These are phyloP conservation scores for Platycheirus albimanus DNA, from an alignment of 2,888 invertebrate genomes.

Conservation along the genomic window DNA sequence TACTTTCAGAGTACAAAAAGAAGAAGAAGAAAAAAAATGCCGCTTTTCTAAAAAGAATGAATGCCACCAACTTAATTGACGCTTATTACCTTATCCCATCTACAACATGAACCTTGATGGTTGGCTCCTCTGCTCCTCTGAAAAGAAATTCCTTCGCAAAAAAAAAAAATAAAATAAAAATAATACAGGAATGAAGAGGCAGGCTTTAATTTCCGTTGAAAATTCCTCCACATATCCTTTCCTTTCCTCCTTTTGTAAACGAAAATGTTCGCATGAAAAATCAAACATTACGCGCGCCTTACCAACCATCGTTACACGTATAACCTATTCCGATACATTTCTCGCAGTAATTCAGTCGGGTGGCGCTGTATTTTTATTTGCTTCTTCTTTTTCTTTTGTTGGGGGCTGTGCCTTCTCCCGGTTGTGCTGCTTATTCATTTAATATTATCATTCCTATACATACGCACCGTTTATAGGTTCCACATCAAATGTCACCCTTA, in stretches of 20 bases:
- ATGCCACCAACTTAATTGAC: conserved; percentile 69
- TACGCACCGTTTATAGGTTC: conserved; percentile 52
- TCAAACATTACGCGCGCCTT: conserved; percentile 60
- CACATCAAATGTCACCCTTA: conserved; percentile 68
- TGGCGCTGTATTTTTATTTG: conserved; percentile 25
- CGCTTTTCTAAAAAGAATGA: conserved; percentile 28
- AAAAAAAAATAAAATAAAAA: not conserved
- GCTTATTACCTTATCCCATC: conserved; percentile 58
- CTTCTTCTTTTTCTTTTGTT: conserved; percentile 19
- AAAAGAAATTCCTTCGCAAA: not conserved
- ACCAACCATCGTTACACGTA: conserved; percentile 52
- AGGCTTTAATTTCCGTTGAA: conserved; percentile 67
- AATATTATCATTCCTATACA: conserved; percentile 65
- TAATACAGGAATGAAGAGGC: not conserved
- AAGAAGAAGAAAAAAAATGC: not conserved
- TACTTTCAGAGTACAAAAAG: not conserved
- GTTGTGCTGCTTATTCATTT: conserved; percentile 50
- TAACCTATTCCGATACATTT: conserved; percentile 70
- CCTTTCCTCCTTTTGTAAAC: not conserved
- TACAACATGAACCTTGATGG: not conserved
- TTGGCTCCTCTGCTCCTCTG: too few relatives aligned
- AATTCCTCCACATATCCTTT: conserved; percentile 43
- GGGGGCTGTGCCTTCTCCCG: not conserved
- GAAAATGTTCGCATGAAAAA: conserved; percentile 57
- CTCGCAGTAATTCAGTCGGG: conserved; percentile 48